A percentile compares a stretch with the other conserved stretches of the same genome.
Conservation (phyloP, 37 sponge, comb jelly and placozoan genomes). For the Theonella swinhoei region DNA sequence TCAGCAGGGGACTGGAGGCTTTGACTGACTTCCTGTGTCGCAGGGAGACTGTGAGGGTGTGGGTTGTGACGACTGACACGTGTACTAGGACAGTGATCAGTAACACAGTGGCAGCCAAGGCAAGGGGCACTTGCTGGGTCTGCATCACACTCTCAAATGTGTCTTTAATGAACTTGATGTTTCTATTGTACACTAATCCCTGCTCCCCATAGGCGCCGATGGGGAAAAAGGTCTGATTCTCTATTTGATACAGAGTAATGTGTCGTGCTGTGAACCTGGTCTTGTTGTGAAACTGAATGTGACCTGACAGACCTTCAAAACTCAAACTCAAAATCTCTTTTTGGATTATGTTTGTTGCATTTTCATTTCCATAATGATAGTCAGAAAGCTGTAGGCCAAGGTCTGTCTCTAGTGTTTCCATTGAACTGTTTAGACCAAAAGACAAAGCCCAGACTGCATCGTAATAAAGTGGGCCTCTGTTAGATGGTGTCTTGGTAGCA, state of each 20-base stretch:
- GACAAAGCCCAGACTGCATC: conserved; percentile 18
- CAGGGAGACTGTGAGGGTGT: neutral
- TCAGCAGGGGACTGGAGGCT: neutral
- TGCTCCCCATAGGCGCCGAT: neutral
- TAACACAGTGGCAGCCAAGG: neutral
- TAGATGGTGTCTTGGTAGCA: neutral
- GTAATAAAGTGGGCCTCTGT: neutral
- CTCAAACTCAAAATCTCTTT: neutral
- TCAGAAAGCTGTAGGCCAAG: neutral
- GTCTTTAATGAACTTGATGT: neutral
- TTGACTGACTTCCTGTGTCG: neutral
- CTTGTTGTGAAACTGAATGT: neutral
- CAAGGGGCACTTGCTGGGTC: neutral
- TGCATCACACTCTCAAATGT: neutral
- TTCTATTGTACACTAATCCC: neutral
- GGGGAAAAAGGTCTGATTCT: neutral
- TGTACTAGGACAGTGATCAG: neutral
- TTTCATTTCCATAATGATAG: neutral
- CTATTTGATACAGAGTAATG: neutral
- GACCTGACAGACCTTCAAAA: conserved; percentile 7
- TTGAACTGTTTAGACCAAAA: neutral
- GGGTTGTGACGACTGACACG: neutral
- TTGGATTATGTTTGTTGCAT: neutral
- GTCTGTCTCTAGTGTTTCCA: too few species aligned
- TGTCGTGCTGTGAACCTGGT: neutral